A percentile compares a stretch with the other conserved stretches of the same genome.
Conservation (phyloP, 1,140 invertebrate genomes). For the Polypedilum vanderplanki region DNA sequence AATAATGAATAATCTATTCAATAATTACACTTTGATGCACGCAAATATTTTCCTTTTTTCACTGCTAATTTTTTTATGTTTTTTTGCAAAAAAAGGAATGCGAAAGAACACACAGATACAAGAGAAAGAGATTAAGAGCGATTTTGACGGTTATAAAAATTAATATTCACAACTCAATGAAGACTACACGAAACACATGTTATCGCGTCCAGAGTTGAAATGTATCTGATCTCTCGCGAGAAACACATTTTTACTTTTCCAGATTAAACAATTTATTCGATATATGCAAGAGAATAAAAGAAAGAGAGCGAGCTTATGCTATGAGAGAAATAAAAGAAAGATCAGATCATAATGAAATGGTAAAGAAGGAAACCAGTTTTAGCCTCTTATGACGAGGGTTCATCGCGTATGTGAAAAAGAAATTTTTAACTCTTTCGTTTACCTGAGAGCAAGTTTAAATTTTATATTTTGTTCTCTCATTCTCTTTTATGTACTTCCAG, state of each 20-base stretch:
- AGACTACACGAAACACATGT: conserved; percentile 15
- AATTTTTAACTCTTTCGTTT: not conserved
- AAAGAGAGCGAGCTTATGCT: not conserved
- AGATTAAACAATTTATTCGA: no score
- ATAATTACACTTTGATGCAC: not conserved
- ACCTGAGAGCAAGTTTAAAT: not conserved
- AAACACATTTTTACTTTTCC: no score
- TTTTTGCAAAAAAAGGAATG: no score
- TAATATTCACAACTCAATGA: not conserved
- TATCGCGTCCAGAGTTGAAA: conserved; percentile 14
- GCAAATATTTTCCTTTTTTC: no score
- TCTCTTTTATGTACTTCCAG: no score
- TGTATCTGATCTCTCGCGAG: not conserved
- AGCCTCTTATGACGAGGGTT: no score
- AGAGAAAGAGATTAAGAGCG: no score
- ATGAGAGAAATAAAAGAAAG: not conserved
- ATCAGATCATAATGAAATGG: conserved; percentile 5
- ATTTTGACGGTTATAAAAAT: not conserved
- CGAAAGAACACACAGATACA: no score
- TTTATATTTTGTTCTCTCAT: no score
- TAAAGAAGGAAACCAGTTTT: conserved; percentile 12
- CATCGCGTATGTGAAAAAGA: no score
- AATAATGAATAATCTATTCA: not conserved
- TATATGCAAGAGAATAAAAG: no score
- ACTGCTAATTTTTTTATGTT: no score